These are phyloP conservation scores for Drosophila longiperda DNA, from an alignment of 2,888 invertebrate species.

Conservation along the genomic window DNA sequence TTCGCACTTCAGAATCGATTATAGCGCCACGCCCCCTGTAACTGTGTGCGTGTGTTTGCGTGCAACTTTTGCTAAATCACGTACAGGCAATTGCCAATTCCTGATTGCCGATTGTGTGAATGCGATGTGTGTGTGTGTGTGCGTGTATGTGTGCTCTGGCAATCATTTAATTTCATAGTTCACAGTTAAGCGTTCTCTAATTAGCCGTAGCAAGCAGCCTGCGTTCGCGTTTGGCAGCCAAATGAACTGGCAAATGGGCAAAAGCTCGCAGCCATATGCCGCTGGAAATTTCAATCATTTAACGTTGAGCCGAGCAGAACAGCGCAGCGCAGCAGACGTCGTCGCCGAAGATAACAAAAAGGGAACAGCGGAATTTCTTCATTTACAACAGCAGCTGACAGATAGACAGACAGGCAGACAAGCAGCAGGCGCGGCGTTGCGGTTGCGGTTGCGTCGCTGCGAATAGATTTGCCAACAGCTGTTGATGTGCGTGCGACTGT, in stretches of 20 bases:
- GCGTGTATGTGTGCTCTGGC: conserved; percentile 14
- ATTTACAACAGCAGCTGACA: conserved; percentile 74
- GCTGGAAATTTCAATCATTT: conserved; percentile 75
- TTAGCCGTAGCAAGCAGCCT: conserved; percentile 25
- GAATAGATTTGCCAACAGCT: conserved; percentile 70
- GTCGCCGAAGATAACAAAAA: conserved; percentile 62
- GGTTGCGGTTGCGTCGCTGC: conserved; percentile 76
- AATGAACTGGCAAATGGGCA: conserved; percentile 54
- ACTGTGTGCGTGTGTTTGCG: conserved; percentile 8
- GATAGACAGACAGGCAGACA: conserved; percentile 15
- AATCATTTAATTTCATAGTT: conserved; percentile 45
- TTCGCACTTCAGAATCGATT: conserved; percentile 78
- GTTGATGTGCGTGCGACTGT: conserved; percentile 38
- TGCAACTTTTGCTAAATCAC: conserved; percentile 71
- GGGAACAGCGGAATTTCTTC: conserved; percentile 73
- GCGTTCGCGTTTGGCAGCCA: conserved; percentile 45
- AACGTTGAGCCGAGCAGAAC: conserved; percentile 54
- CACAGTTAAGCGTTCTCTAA: conserved; percentile 24
- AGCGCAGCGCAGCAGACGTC: conserved; percentile 42
- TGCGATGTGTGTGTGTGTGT: conserved; percentile 28
- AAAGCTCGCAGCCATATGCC: conserved; percentile 58
- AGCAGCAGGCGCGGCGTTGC: conserved; percentile 49
- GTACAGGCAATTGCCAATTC: conserved; percentile 70
- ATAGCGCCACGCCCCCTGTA: conserved; percentile 54
- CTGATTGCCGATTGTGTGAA: conserved; percentile 56